These are phyloP conservation scores for Electrona antarctica DNA, from an alignment of 2,113 vertebrate species.

Conservation along the genomic window DNA sequence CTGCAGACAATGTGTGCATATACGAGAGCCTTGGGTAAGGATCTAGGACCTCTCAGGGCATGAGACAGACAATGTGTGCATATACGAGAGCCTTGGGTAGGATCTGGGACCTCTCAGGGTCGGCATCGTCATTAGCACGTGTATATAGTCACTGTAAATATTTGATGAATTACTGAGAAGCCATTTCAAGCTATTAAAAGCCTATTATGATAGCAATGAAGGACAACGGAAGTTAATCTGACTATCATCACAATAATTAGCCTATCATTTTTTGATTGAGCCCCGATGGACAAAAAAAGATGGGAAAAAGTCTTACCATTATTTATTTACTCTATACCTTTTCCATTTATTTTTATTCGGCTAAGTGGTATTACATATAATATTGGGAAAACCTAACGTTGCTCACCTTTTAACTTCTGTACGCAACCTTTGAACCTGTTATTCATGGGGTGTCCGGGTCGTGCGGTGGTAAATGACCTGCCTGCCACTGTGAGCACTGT, in stretches of 20 bases:
- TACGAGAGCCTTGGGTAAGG: background rate
- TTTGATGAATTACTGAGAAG: slow-evolving; percentile 61
- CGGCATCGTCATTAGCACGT: slow-evolving; percentile 32
- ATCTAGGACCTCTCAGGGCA: slow-evolving; percentile 16
- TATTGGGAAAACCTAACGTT: background rate
- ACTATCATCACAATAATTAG: slow-evolving; percentile 62
- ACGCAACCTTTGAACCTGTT: background rate
- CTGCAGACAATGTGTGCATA: background rate
- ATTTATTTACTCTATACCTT: slow-evolving; percentile 5
- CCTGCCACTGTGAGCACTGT: too few species aligned
- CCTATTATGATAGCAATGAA: slow-evolving; percentile 62
- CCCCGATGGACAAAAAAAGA: background rate
- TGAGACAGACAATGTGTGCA: background rate
- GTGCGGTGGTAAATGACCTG: too few species aligned
- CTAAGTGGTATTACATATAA: too few species aligned
- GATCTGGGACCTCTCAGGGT: slow-evolving; percentile 19
- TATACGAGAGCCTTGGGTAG: background rate
- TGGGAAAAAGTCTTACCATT: background rate
- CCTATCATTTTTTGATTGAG: slow-evolving; percentile 27
- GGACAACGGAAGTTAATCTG: slow-evolving; percentile 61
- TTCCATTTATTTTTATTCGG: too few species aligned
- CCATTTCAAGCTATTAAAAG: slow-evolving; percentile 73
- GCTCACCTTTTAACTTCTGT: background rate
- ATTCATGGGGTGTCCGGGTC: background rate
- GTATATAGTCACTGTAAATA: slow-evolving; percentile 66